Percentiles rank a stretch among this genome's conserved stretches.
These are phyloP conservation scores for Myotis lucifugus DNA, from an alignment of 2,113 vertebrate genomes.

Conservation along the genomic window DNA sequence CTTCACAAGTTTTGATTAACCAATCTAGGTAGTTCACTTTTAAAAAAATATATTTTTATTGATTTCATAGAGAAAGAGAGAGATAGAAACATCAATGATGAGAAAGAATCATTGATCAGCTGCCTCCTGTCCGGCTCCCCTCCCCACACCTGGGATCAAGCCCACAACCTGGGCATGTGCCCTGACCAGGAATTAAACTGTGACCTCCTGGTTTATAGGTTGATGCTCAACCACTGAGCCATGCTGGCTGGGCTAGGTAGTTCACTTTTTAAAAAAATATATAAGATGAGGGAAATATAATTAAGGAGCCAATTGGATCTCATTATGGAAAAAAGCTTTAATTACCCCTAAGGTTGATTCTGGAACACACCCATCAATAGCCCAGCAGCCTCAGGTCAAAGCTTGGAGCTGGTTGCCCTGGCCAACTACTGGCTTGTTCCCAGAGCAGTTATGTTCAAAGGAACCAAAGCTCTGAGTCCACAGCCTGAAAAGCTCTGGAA, in stretches of 20 bases:
- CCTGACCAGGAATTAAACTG: too few relatives aligned
- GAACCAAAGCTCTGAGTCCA: not conserved
- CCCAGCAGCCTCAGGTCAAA: slow-evolving; percentile 44
- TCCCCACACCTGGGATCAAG: too few relatives aligned
- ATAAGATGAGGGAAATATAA: slow-evolving; percentile 38
- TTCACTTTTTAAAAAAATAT: not conserved
- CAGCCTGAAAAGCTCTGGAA: not conserved
- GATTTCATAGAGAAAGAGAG: too few relatives aligned
- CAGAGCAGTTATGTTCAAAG: slow-evolving; percentile 38
- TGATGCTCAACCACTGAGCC: too few relatives aligned
- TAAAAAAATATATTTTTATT: too few relatives aligned
- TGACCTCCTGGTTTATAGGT: too few relatives aligned
- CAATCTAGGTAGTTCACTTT: too few relatives aligned
- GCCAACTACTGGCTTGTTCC: slow-evolving; percentile 37
- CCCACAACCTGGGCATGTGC: too few relatives aligned
- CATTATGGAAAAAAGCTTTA: slow-evolving; percentile 38
- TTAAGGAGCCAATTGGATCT: slow-evolving; percentile 56
- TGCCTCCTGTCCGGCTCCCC: too few relatives aligned
- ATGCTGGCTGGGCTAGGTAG: not conserved
- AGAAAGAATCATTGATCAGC: too few relatives aligned
- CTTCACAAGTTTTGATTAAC: too few relatives aligned
- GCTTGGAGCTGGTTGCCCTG: not conserved
- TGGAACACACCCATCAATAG: slow-evolving; percentile 29
- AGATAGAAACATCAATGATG: too few relatives aligned
- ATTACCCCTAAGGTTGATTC: slow-evolving; percentile 63